Evolutionary conservation across 2,113 vertebrate species (phyloP).

Genomic region (Gallinago paraguaiae): DNA sequence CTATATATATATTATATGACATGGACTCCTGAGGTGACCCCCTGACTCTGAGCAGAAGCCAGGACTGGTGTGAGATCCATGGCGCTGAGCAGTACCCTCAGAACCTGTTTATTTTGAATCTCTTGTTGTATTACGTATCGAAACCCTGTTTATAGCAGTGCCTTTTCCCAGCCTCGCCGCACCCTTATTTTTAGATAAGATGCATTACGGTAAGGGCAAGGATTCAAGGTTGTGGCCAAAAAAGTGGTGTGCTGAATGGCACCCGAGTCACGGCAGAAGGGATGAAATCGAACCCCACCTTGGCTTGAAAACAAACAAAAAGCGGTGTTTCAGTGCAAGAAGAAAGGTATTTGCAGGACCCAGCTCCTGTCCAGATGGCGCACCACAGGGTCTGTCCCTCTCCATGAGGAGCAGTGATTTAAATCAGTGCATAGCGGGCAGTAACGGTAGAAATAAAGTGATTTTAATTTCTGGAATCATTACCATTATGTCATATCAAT

Average conservation of each 20-base stretch:
- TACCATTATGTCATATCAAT: constrained; percentile 32
- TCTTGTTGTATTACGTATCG: fast-evolving
- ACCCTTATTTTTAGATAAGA: not conserved
- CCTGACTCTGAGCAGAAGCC: not conserved
- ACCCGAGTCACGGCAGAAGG: not conserved
- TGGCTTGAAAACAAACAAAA: not conserved
- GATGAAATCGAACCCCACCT: not conserved
- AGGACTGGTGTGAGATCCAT: fast-evolving
- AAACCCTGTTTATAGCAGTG: fast-evolving
- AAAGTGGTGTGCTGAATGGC: not conserved
- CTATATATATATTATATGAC: too few species aligned
- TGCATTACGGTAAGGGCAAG: not conserved
- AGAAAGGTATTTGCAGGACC: not conserved
- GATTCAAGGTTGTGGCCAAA: not conserved
- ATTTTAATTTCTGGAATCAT: constrained; percentile 48
- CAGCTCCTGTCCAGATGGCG: constrained; percentile 21
- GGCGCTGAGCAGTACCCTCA: not conserved
- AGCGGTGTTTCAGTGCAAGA: not conserved
- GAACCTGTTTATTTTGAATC: not conserved
- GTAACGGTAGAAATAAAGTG: not conserved
- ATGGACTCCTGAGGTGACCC: not conserved
- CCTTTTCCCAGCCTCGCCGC: not conserved
- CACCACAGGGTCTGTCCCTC: not conserved
- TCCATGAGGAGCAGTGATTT: not conserved
- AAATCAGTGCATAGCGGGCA: not conserved